Percentiles rank a stretch among this genome's conserved stretches.
These are phyloP conservation scores for Maccullochella peelii DNA, from an alignment of 2,113 vertebrate genomes.

Conservation along the genomic window DNA sequence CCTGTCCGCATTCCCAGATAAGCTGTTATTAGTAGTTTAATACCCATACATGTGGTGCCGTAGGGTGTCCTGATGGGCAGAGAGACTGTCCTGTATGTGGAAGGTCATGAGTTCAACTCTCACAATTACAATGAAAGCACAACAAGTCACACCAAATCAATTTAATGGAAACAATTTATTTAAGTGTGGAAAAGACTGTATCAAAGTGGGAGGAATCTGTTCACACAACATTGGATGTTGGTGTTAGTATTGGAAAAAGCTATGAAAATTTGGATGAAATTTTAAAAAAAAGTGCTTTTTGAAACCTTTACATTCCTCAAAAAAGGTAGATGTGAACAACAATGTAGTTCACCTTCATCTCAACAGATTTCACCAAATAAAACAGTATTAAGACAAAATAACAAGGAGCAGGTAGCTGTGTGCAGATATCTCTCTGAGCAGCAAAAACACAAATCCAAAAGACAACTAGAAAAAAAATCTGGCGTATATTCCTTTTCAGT, in stretches of 20 bases:
- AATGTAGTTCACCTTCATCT: background rate
- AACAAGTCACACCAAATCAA: background rate
- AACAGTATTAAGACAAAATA: background rate
- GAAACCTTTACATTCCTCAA: background rate
- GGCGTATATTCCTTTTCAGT: background rate
- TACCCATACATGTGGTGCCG: background rate
- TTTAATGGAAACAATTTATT: slow-evolving; percentile 46
- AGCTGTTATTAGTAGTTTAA: background rate
- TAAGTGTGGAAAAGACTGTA: background rate
- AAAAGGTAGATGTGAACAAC: background rate
- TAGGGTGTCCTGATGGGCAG: background rate
- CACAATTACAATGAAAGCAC: background rate
- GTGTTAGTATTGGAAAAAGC: background rate
- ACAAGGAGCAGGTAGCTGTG: background rate
- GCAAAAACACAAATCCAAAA: background rate
- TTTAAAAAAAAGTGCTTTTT: background rate
- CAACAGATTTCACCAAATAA: background rate
- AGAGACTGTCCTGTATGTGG: background rate
- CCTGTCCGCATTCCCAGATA: background rate
- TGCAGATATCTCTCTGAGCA: background rate
- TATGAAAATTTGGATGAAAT: background rate
- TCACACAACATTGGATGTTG: background rate
- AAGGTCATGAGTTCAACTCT: background rate
- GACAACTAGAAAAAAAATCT: background rate
- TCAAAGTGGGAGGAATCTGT: background rate